A percentile compares a stretch with the other conserved stretches of the same genome.
phyloP scores from a whole-genome alignment of 2,797 vertebrate species.

The Hipposideros larvatus region DNA sequence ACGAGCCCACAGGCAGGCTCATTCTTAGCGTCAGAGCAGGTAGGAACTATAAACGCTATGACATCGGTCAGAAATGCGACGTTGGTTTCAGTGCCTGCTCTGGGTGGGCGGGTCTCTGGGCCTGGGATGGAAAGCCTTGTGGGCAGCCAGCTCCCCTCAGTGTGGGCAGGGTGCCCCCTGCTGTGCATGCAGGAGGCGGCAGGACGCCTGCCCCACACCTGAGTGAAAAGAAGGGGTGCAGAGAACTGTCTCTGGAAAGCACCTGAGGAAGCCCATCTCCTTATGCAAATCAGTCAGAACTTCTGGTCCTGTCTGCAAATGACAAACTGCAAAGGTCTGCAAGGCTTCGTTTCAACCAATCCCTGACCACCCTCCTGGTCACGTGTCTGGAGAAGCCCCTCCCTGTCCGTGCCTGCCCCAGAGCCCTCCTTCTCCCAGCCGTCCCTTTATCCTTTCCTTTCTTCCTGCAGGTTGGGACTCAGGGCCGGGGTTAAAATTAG shows the following conservation, averaged over 20 bases:
- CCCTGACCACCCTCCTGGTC: no score
- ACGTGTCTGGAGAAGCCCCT: no score
- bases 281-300: no score
- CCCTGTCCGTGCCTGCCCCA: accelerated
- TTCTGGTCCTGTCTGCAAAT: accelerated
- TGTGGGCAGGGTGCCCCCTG: neutral
- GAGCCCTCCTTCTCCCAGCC: no score
- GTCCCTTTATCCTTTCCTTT: accelerated
- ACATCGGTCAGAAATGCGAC: accelerated
- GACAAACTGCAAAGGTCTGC: no score
- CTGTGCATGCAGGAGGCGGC: accelerated
- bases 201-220: accelerated
- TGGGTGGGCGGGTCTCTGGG: no score
- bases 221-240: neutral
- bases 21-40: accelerated
- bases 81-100: no score
- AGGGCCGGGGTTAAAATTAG: neutral
- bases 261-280: no score
- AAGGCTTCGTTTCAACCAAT: no score
- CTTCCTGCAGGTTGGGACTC: neutral
- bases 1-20: neutral
- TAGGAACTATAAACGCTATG: accelerated
- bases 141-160: neutral
- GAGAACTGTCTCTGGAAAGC: neutral
- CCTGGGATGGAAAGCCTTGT: no score